Evolutionary conservation across 2,888 invertebrate genomes (phyloP), one percentile per base, ranked within the genome.

Genomic region (Eretmocerus hayati): DNA sequence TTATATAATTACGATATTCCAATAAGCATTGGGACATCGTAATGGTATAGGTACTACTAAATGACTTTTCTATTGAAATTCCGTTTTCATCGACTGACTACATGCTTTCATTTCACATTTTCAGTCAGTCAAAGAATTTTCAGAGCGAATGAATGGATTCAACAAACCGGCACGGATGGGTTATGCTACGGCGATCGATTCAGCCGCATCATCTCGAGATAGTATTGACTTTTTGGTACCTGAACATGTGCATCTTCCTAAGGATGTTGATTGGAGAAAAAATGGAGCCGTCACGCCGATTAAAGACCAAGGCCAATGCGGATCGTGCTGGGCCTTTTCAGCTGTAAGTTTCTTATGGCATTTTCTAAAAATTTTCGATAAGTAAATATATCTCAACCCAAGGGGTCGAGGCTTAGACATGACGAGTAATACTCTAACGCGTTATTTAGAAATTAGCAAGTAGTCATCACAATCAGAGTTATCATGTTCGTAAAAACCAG

Each of bases 261-360:
- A 78, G 21, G 63, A 75, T 39, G 83, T 92, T 43, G 92, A 94
- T 74, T 94, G 94, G 94, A 81, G 91, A 64, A 66, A 75, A 46
- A 66, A 81, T 56, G 92, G 92, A 32, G 90, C 89, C 53, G 93
- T 94, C 50, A 92, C 93, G 9, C 80, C 78, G 1, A 76, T 94
- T 56, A 93, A 94, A 74, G 85, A 93, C 77, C 93, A 94, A 79
- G 89, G 77, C 8, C 74, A 77, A 9, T 84, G 83, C 65, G 83
- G 83, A 15, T 80, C 80, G 1, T 85, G 84, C 62, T 83, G 81
- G 81, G 74, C 82, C 6, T 83, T 82, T 66, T 79, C 79, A 53
- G 61, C 78, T 5, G 75, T 76, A 62, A 58, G 61, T 53, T 31
- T 22, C 4, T 9, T 19, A 9, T 8, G 4, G 8, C 13, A 11